Evolutionary conservation across 2,888 invertebrate genomes (phyloP).

Genomic region (Lamproptera curius): DNA sequence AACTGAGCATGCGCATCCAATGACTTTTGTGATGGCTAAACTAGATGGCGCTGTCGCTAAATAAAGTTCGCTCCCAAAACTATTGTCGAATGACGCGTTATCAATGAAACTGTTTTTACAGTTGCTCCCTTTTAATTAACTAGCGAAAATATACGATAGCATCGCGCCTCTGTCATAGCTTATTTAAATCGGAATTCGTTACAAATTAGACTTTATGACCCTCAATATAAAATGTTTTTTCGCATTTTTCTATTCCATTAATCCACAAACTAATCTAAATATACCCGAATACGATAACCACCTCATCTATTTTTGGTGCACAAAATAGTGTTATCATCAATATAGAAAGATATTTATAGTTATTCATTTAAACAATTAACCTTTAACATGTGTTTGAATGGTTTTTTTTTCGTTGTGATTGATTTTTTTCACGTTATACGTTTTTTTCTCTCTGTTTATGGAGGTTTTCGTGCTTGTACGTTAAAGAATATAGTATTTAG

Average conservation of each 20-base stretch:
- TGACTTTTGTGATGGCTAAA: slow-evolving; percentile 27
- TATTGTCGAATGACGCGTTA: slow-evolving; percentile 28
- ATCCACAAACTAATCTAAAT: too few species aligned
- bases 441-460: too few species aligned
- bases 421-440: too few species aligned
- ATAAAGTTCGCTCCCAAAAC: slow-evolving; percentile 29
- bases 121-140: slow-evolving; percentile 59
- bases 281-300: too few species aligned
- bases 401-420: too few species aligned
- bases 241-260: not conserved
- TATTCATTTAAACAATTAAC: too few species aligned
- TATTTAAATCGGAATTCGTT: slow-evolving; percentile 14
- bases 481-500: not conserved
- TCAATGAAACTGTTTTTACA: slow-evolving; percentile 51
- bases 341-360: too few species aligned
- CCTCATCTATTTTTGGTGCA: not conserved
- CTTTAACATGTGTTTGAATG: too few species aligned
- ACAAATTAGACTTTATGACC: slow-evolving; percentile 10
- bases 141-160: slow-evolving; percentile 41
- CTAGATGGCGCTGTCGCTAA: slow-evolving; percentile 49
- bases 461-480: not conserved
- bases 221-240: slow-evolving; percentile 20
- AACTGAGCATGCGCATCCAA: not conserved
- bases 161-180: slow-evolving; percentile 10
- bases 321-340: not conserved